Conservation (phyloP, 2,797 vertebrate genomes). For the Manis crassicaudata region DNA sequence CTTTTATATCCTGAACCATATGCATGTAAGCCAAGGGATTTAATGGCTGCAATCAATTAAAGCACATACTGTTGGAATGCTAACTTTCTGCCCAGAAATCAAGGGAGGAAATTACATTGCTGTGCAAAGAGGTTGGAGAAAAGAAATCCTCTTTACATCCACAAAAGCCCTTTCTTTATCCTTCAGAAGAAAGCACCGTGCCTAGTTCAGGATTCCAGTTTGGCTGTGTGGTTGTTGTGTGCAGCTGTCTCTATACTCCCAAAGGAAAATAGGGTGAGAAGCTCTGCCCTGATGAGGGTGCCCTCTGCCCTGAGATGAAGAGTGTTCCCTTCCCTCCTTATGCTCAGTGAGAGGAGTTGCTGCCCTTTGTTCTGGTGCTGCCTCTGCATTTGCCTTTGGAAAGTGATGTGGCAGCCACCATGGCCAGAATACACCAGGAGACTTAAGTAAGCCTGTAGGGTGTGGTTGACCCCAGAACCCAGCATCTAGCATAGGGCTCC, state of each 20-base stretch:
- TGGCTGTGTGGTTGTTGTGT: conserved; percentile 16
- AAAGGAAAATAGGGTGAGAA: conserved; percentile 39
- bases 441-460: not conserved
- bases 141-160: not conserved
- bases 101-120: conserved; percentile 78
- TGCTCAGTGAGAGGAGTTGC: not conserved
- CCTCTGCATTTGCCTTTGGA: not conserved
- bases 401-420: not conserved
- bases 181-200: conserved; percentile 36
- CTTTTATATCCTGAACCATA: conserved; percentile 65
- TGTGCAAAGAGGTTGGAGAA: conserved; percentile 30
- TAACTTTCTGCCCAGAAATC: conserved; percentile 75
- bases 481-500: not conserved
- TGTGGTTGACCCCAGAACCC: not conserved
- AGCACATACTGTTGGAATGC: conserved; percentile 81
- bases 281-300: not conserved
- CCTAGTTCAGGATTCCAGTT: not conserved
- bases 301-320: not conserved
- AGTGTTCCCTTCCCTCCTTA: not conserved
- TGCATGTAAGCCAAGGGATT: conserved; percentile 66
- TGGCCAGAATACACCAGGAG: not conserved
- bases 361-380: not conserved
- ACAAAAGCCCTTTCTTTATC: conserved; percentile 60
- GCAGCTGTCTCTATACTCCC: conserved; percentile 28
- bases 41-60: conserved; percentile 82